Percentiles rank a stretch among this genome's conserved stretches.
These are phyloP conservation scores for Ellobium chinense DNA, from an alignment of 2,888 invertebrate species.

Conservation along the genomic window DNA sequence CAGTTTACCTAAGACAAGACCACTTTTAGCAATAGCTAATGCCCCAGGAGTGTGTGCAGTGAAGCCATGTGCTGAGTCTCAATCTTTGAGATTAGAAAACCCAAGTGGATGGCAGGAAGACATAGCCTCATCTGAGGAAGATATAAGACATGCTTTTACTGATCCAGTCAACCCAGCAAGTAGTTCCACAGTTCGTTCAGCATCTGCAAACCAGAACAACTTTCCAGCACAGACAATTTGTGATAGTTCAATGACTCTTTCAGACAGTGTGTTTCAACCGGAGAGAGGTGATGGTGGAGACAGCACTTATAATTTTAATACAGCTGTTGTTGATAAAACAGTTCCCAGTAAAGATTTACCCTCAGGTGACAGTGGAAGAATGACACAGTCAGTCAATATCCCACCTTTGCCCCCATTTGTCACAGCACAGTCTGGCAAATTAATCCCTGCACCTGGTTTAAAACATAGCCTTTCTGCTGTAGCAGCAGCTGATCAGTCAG, in stretches of 20 bases:
- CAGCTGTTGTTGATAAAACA: background rate
- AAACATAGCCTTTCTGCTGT: background rate
- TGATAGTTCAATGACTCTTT: background rate
- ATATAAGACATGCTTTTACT: no score
- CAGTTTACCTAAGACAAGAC: conserved; percentile 14
- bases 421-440: background rate
- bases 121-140: no score
- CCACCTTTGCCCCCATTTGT: conserved; percentile 13
- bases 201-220: no score
- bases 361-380: background rate
- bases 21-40: no score
- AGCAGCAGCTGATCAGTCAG: background rate
- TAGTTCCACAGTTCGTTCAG: no score
- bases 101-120: no score
- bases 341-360: conserved; percentile 8
- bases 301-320: conserved; percentile 17
- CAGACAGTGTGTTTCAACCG: background rate
- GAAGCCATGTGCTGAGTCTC: no score
- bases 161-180: no score
- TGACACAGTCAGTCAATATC: conserved; percentile 34
- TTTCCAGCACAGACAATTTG: no score
- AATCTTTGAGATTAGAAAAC: no score
- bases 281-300: background rate
- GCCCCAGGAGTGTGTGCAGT: no score
- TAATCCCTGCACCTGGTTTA: background rate